phyloP scores from a whole-genome alignment of 2,888 invertebrate genomes.

The Sinelater perroti region DNA sequence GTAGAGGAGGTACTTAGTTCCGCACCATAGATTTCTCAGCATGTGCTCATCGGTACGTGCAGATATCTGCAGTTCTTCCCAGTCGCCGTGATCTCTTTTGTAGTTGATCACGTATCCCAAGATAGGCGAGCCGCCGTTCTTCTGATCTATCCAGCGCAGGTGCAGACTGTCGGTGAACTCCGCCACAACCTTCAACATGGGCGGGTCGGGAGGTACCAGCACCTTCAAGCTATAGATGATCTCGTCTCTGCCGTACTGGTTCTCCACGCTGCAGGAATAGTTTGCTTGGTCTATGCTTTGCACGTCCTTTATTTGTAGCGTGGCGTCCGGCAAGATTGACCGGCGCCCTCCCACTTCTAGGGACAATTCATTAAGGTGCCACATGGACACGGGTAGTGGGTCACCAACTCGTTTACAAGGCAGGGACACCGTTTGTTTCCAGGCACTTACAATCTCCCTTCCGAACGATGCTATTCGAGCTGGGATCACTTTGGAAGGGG shows the following conservation, averaged over 20 bases:
- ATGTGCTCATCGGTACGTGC: slow-evolving; percentile 82
- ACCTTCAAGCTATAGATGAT: slow-evolving; percentile 80
- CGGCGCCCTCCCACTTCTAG: slow-evolving; percentile 76
- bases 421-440: slow-evolving; percentile 86
- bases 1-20: slow-evolving; percentile 86
- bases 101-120: slow-evolving; percentile 90
- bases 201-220: slow-evolving; percentile 86
- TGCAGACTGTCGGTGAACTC: slow-evolving; percentile 85
- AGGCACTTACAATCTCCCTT: slow-evolving; percentile 78
- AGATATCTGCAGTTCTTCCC: slow-evolving; percentile 89
- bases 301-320: slow-evolving; percentile 78
- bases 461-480: slow-evolving; percentile 91
- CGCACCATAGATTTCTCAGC: slow-evolving; percentile 85
- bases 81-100: slow-evolving; percentile 88
- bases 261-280: slow-evolving; percentile 88
- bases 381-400: slow-evolving; percentile 78
- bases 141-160: slow-evolving; percentile 80
- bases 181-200: slow-evolving; percentile 80
- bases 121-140: slow-evolving; percentile 83
- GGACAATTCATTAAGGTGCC: slow-evolving; percentile 80
- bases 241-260: slow-evolving; percentile 83
- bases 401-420: slow-evolving; percentile 86
- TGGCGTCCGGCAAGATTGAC: slow-evolving; percentile 74
- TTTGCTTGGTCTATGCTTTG: slow-evolving; percentile 88
- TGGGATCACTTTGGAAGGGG: slow-evolving; percentile 81